These are phyloP conservation scores for Phalangium opilio DNA, from an alignment of 2,888 invertebrate genomes.

Conservation along the genomic window DNA sequence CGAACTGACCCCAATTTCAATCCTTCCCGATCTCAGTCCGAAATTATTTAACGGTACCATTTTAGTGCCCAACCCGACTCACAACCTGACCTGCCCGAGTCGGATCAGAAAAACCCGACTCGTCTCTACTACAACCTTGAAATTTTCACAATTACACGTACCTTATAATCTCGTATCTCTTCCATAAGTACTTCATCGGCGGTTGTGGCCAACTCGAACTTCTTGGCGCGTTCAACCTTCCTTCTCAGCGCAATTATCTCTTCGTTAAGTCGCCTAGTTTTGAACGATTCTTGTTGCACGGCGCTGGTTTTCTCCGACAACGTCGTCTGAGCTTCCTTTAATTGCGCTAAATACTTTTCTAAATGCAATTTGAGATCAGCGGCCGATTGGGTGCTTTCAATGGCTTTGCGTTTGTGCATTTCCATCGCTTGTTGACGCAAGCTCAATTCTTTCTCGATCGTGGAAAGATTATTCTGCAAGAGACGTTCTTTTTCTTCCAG, in stretches of 20 bases:
- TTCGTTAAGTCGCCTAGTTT: conserved; percentile 86
- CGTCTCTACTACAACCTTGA: too few species aligned
- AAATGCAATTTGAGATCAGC: conserved; percentile 91
- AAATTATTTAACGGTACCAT: too few species aligned
- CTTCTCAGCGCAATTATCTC: conserved; percentile 79
- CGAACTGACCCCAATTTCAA: too few species aligned
- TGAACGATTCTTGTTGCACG: conserved; percentile 88
- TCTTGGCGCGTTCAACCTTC: conserved; percentile 91
- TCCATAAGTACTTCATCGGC: conserved; percentile 93
- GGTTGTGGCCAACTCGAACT: conserved; percentile 87
- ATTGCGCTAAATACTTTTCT: conserved; percentile 93
- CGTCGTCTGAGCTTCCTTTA: conserved; percentile 92
- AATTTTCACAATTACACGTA: too few species aligned
- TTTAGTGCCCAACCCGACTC: too few species aligned
- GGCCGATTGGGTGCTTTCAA: conserved; percentile 91
- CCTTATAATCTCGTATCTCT: conserved; percentile 90
- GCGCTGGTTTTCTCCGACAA: conserved; percentile 94
- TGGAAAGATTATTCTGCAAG: conserved; percentile 74
- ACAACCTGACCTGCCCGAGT: too few species aligned
- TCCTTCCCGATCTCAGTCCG: too few species aligned
- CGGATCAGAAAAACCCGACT: too few species aligned
- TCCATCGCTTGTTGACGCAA: conserved; percentile 92
- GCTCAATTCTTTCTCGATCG: conserved; percentile 83
- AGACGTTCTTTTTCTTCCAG: conserved; percentile 91
- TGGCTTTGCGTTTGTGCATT: conserved; percentile 93